Evolutionary conservation across 2,888 invertebrate genomes (phyloP), one percentile per base, ranked within the genome.

Genomic region (Microplitis manilae): DNA sequence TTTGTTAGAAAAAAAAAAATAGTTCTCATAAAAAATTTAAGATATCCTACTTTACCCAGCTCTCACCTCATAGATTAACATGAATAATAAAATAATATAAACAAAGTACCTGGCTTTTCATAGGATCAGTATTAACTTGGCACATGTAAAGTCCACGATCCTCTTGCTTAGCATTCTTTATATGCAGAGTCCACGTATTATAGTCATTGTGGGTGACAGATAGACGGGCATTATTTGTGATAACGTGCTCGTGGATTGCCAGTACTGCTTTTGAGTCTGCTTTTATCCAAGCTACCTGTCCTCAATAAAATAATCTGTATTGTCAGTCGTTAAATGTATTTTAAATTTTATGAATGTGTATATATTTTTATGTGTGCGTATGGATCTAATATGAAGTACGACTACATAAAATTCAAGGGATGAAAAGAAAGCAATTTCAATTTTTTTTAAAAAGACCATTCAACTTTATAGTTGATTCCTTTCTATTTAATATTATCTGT

Each of bases 131-230:
- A 91, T 97, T 97, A 87, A 97, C 96, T 93, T 97, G 97, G 92
- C 96, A 97, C 97, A 97, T 97, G 90, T 97, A 97, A 90, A 95
- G 94, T 85, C 97, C 97, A 80, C 96, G 92, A 91, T 97, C 97
- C 89, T 96, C 96, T 85, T 95, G 92, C 89, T 94, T 94, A 84
- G 96, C 97, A 84, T 94, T 94, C 84, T 95, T 93, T 89, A 97
- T 96, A 90, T 95, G 95, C 84, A 97, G 93, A 79, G 96, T 97
- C 97, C 97, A 97, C 85, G 97, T 97, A 90, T 96, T 96, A 92
- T 94, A 95, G 92, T 97, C 96, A 91, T 95, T 96, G 92, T 97
- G 96, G 81, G 96, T 96, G 86, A 97, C 96, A 86, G 95, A 94
- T 87, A 96, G 93, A 87, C 97, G 92, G 84, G 95, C 95, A 92